These are phyloP conservation scores for Barypeithes pellucidus DNA, from an alignment of 2,888 invertebrate species.

Conservation along the genomic window DNA sequence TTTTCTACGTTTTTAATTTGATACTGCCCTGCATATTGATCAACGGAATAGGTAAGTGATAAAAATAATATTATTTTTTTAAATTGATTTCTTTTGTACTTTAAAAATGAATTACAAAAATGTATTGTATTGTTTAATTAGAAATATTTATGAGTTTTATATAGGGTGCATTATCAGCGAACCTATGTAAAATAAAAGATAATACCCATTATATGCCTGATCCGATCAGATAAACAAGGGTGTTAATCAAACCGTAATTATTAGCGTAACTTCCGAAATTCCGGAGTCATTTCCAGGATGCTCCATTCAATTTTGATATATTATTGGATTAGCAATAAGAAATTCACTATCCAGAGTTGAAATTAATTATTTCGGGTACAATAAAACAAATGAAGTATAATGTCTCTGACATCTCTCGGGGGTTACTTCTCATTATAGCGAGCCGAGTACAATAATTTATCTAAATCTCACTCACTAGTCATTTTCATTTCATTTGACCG, in stretches of 20 bases:
- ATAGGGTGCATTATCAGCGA: too few species aligned
- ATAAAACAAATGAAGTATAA: constrained; percentile 28
- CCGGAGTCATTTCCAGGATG: constrained; percentile 5
- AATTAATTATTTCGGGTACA: constrained; percentile 30
- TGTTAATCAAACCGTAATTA: not conserved
- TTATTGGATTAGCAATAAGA: constrained; percentile 15
- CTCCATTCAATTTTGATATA: constrained; percentile 6
- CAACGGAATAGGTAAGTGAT: constrained; percentile 83
- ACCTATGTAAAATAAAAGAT: too few species aligned
- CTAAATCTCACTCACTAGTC: constrained; percentile 25
- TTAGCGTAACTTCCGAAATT: constrained; percentile 18
- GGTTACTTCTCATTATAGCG: constrained; percentile 19
- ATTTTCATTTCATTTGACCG: constrained; percentile 26
- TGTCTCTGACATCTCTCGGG: constrained; percentile 10
- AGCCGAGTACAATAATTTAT: constrained; percentile 22
- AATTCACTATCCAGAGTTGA: constrained; percentile 14
- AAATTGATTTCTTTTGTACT: too few species aligned
- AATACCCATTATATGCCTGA: too few species aligned
- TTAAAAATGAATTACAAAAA: too few species aligned
- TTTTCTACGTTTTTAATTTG: constrained; percentile 90
- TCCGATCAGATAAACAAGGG: not conserved
- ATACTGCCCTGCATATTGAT: constrained; percentile 89
- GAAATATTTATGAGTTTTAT: too few species aligned
- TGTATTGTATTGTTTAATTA: too few species aligned
- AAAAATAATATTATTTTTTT: not conserved